A percentile compares a stretch with the other conserved stretches of the same genome.
Evolutionary conservation across 2,113 vertebrate genomes (phyloP).

Genomic region (Cricetomys ansorgei): DNA sequence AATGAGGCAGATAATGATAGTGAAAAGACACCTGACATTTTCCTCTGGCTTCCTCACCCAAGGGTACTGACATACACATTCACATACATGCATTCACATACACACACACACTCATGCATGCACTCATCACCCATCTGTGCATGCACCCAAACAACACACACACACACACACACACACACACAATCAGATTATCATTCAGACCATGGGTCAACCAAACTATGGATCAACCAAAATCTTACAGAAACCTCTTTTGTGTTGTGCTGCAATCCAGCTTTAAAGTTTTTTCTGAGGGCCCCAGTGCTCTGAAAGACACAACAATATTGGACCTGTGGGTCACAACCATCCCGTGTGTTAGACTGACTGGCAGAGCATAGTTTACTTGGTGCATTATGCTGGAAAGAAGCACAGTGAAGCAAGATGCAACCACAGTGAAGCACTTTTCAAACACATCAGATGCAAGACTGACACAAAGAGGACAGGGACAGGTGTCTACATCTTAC

Average conservation of each 20-base stretch:
- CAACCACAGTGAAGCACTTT: background rate
- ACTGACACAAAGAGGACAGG: background rate
- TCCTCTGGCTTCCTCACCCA: background rate
- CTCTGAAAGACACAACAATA: background rate
- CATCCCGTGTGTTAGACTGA: background rate
- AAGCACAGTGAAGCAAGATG: background rate
- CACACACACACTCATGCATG: background rate
- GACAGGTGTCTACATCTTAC: background rate
- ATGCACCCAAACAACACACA: background rate
- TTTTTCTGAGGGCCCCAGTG: background rate
- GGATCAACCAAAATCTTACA: background rate
- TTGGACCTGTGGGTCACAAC: background rate
- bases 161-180: background rate
- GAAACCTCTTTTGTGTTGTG: background rate
- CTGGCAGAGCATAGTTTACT: background rate
- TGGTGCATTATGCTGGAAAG: background rate
- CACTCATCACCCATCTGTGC: background rate
- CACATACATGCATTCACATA: background rate
- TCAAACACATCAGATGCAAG: background rate
- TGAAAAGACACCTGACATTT: background rate
- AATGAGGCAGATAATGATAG: background rate
- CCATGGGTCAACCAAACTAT: background rate
- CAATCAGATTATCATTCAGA: background rate
- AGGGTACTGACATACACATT: background rate
- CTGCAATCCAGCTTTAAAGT: background rate